Base-by-base conservation (phyloP, 2,888 invertebrate genomes). In the Arge pagana region DNA sequence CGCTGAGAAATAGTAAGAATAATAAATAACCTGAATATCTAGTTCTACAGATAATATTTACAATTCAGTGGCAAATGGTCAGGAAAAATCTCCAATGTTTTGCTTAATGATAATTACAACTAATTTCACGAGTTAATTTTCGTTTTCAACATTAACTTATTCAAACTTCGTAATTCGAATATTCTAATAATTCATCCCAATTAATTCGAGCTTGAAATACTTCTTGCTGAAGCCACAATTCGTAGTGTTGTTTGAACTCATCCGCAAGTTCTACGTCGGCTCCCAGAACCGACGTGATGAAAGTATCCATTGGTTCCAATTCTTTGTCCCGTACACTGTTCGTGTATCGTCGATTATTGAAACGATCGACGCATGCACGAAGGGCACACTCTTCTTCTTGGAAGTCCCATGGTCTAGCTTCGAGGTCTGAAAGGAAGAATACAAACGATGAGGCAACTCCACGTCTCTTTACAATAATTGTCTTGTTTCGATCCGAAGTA, bases 331-430 rank as follows among this genome's bases (percentile, higher is more conserved):
- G 67, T 4, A 62, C 60, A n/a, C 61, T 52, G 58, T 68, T 71
- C 4, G 68, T 68, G 35, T 99, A 98, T 58, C 98, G 84, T 16
- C 98, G 85, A 70, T 90, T 88, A 77, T 99, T 98, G 71, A 99
- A 99, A 54, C 94, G 85, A 79, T 99, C 98, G 2, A 99, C 97
- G 59, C 92, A 93, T 0, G 91, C 89, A 56, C 97, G 84, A 52
- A 99, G 79, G 8, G 94, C 89, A 76, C 96, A 95, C 74, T 99
- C 99, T 76, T 99, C 98, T 24, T 93, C 94, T 79, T 99, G 92
- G 66, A 94, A 98, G 76, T 99, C 97, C 96, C 96, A 97, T 1
- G 97, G 97, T 55, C 96, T 83, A 0, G 96, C 96, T 79, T 98
- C 96, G 66, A 97, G 85, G 81, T 97, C 93, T 86, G 24, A 4